A percentile compares a stretch with the other conserved stretches of the same genome.
Evolutionary conservation across 1,140 invertebrate genomes (phyloP).

Genomic region (Trissolcus basalis): DNA sequence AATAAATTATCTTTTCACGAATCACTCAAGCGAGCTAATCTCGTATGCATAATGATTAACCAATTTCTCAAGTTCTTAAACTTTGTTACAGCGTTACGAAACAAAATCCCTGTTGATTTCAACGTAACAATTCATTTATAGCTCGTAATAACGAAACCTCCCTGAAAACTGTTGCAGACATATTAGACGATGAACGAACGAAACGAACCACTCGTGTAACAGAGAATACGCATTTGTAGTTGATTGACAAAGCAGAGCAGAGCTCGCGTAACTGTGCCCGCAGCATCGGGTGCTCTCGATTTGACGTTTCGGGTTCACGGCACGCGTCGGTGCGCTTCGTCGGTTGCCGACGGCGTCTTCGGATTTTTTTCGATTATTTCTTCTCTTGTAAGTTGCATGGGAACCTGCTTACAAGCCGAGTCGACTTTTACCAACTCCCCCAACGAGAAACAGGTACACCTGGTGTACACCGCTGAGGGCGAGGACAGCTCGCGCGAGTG

Average conservation of each 20-base stretch:
- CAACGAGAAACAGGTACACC: slow-evolving; percentile 20
- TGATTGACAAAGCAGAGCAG: slow-evolving; percentile 38
- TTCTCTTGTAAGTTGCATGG: slow-evolving; percentile 7
- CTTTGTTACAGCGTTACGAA: slow-evolving; percentile 6
- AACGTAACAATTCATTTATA: slow-evolving; percentile 23
- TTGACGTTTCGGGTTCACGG: slow-evolving; percentile 32
- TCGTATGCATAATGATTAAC: slow-evolving; percentile 21
- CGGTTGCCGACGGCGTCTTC: slow-evolving; percentile 18
- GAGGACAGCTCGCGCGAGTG: slow-evolving; percentile 33
- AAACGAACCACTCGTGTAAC: slow-evolving; percentile 15
- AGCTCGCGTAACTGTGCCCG: slow-evolving; percentile 17
- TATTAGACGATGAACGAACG: slow-evolving; percentile 12
- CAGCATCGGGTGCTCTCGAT: slow-evolving; percentile 13
- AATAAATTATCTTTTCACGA: too few species aligned
- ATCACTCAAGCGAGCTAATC: neutral
- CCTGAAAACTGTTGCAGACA: neutral
- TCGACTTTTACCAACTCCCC: slow-evolving; percentile 14
- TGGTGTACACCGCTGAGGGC: slow-evolving; percentile 30
- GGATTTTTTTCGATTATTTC: slow-evolving; percentile 34
- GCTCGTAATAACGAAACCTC: slow-evolving; percentile 18
- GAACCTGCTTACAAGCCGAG: slow-evolving; percentile 18
- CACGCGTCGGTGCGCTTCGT: slow-evolving; percentile 26
- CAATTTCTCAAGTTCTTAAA: slow-evolving; percentile 6
- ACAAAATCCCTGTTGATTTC: slow-evolving; percentile 1
- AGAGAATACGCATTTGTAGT: slow-evolving; percentile 20